phyloP scores from a whole-genome alignment of 2,797 vertebrate species.

The Epinephelus malabaricus region DNA sequence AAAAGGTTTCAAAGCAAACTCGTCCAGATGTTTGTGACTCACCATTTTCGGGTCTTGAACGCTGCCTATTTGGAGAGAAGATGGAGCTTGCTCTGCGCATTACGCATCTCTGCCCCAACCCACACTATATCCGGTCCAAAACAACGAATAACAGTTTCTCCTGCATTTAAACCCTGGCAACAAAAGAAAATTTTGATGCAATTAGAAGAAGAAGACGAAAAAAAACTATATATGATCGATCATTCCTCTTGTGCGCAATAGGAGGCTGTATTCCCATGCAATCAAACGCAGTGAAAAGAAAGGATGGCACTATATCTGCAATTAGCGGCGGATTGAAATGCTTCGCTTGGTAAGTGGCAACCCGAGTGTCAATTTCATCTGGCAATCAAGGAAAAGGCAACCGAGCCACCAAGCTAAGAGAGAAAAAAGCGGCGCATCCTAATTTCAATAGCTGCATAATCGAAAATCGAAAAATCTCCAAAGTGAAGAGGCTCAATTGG shows the following conservation, averaged over 20 bases:
- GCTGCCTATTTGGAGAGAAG: constrained; percentile 79
- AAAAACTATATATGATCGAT: constrained; percentile 74
- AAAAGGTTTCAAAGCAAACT: constrained; percentile 59
- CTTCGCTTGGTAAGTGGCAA: constrained; percentile 77
- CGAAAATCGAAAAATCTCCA: constrained; percentile 84
- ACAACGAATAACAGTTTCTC: constrained; percentile 78
- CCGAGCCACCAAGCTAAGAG: constrained; percentile 72
- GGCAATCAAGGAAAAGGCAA: constrained; percentile 80
- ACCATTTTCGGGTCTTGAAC: constrained; percentile 79
- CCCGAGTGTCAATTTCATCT: constrained; percentile 83
- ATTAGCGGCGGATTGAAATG: constrained; percentile 84
- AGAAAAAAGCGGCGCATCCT: constrained; percentile 67
- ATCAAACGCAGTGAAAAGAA: constrained; percentile 82
- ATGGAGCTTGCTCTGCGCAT: constrained; percentile 76
- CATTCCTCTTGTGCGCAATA: constrained; percentile 69
- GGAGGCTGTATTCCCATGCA: constrained; percentile 77
- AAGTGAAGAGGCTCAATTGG: constrained; percentile 84
- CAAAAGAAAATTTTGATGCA: constrained; percentile 82
- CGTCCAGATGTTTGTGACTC: constrained; percentile 78
- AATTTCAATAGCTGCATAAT: constrained; percentile 84
- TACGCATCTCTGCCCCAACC: constrained; percentile 81
- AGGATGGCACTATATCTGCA: constrained; percentile 80
- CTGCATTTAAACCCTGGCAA: constrained; percentile 84
- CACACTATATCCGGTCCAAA: constrained; percentile 80
- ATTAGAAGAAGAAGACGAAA: constrained; percentile 64